Base-by-base conservation (phyloP, 2,888 invertebrate species). In the Sphaerophoria taeniata region DNA sequence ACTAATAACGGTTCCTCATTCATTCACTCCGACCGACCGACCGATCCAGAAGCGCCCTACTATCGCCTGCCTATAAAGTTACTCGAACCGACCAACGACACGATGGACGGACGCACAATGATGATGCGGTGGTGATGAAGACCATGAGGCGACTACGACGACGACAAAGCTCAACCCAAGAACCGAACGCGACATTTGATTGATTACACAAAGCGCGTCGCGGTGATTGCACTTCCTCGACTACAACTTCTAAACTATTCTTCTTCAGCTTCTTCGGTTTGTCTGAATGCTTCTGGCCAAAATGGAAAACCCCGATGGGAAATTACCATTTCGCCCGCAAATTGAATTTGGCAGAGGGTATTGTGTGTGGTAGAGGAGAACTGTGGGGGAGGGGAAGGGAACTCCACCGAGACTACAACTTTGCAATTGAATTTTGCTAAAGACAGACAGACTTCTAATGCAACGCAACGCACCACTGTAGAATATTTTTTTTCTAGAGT, bases 191-290 rank as follows among this genome's bases (percentile, higher is more conserved):
- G 85, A 81, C 85, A 85, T 69, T 85, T 85, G 85, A 85, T 85
- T 85, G 85, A 85, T 85, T 73, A 85, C 85, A 81, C 76, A 81
- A 81, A 81, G 73, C 73, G 73, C 80, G 85, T 56, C 85, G 81
- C 81, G 81, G 76, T 76, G 76, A 69, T 69, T 85, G 81, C 72
- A 81, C 81, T 72, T 80, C 76, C 63, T 69, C 72, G 16, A 33
- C 47, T 53, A 6, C 6, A 34, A 63, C 51, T 14, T 49, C 45
- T 24, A 24, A 24, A 24, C 24, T 24, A 24, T 24, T 24, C 24
- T 24, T 24, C 24, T 24, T 24, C 24, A 24, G 24, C 24, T 24
- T 24, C 24, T 24, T 24, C 24, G 24, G 24, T 24, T 53, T 61
- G 67, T 79, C 67, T 73, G 71, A 49, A 12, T 61, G 69, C 53